These are phyloP conservation scores for Gryllus bimaculatus DNA, from an alignment of 1,140 invertebrate species.

Conservation along the genomic window DNA sequence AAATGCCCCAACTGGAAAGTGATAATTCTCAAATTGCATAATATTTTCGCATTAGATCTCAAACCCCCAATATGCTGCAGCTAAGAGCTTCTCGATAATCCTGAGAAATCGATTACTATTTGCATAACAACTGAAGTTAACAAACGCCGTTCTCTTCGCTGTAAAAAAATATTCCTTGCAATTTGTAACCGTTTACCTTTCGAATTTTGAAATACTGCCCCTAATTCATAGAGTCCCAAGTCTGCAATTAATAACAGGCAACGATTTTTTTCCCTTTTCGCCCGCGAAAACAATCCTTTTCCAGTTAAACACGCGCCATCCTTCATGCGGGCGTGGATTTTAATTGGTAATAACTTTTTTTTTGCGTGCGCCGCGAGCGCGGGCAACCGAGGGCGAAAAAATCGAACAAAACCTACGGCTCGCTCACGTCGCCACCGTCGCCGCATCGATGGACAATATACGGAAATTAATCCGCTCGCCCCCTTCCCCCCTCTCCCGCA, in stretches of 20 bases:
- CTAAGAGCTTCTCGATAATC: not conserved
- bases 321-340: not conserved
- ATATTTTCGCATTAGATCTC: not conserved
- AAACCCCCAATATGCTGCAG: not conserved
- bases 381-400: not conserved
- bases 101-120: not conserved
- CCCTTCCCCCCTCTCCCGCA: too few relatives aligned
- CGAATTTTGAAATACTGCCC: not conserved
- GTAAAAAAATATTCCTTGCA: not conserved
- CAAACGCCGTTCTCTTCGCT: not conserved
- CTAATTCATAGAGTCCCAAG: constrained; percentile 1
- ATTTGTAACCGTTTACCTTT: not conserved
- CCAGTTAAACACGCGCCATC: not conserved
- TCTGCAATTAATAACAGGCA: not conserved
- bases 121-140: constrained; percentile 1
- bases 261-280: not conserved
- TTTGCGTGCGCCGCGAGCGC: not conserved
- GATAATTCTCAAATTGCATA: not conserved
- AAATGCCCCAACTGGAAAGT: not conserved
- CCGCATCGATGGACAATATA: not conserved
- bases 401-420: not conserved
- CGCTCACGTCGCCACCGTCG: not conserved
- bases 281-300: not conserved
- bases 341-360: constrained; percentile 5
- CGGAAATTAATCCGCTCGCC: not conserved